Conservation (phyloP, 2,113 vertebrate species). For the Guaruba guarouba region DNA sequence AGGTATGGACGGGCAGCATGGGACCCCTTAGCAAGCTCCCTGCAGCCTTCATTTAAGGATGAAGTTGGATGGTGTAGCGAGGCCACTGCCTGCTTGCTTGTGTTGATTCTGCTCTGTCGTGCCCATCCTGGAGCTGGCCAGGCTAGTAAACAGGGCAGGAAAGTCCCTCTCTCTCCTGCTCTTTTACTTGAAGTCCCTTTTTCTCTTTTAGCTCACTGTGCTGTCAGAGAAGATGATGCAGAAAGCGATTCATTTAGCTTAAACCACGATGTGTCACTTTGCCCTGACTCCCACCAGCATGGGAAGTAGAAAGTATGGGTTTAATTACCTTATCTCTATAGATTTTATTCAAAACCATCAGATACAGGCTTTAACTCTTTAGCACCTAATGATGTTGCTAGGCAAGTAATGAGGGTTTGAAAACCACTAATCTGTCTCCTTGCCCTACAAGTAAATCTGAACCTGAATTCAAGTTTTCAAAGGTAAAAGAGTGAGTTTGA, state of each 20-base stretch:
- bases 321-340: background rate
- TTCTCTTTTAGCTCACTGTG: background rate
- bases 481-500: background rate
- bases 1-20: fast-evolving
- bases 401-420: background rate
- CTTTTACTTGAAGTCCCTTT: background rate
- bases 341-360: background rate
- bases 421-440: background rate
- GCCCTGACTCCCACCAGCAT: background rate
- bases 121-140: background rate
- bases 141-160: background rate
- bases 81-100: background rate
- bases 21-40: background rate
- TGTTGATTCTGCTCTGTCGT: background rate
- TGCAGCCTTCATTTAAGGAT: background rate
- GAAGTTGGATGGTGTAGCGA: fast-evolving
- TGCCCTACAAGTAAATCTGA: background rate
- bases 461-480: background rate
- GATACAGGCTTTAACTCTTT: background rate
- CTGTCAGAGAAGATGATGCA: background rate
- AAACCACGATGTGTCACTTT: background rate
- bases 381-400: background rate
- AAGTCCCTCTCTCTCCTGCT: background rate
- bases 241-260: background rate
- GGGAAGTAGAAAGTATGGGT: background rate